Percentiles rank a stretch among this genome's conserved stretches.
Conservation (phyloP, 2,888 invertebrate species). For the Eurois occulta region DNA sequence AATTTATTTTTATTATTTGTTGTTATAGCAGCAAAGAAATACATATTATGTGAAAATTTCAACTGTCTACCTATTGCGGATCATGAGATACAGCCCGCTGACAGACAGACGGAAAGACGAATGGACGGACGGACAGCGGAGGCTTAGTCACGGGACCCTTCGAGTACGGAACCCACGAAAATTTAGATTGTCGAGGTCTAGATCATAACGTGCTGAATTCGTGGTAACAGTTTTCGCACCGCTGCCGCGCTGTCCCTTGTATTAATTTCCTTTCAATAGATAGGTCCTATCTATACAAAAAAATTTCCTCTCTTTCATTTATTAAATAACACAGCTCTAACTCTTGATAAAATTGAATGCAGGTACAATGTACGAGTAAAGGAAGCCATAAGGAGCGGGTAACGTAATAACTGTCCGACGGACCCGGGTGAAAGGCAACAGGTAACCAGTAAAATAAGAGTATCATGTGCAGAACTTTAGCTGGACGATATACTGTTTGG, state of each 20-base stretch:
- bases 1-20: no score
- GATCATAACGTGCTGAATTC: not conserved
- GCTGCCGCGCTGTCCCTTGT: not conserved
- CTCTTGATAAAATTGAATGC: slow-evolving; percentile 43
- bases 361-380: slow-evolving; percentile 42
- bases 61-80: no score
- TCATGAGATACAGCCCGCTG: no score
- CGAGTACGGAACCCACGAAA: no score
- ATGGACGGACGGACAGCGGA: no score
- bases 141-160: no score
- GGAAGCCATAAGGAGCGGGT: slow-evolving; percentile 49
- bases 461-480: slow-evolving; percentile 25
- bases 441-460: slow-evolving; percentile 50
- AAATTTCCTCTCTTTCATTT: not conserved
- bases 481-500: slow-evolving; percentile 18
- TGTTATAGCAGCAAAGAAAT: no score
- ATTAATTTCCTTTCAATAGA: not conserved
- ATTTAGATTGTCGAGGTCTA: not conserved
- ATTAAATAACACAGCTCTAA: not conserved
- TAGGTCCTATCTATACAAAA: not conserved
- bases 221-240: not conserved
- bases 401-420: slow-evolving; percentile 57
- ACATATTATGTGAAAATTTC: no score
- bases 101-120: no score
- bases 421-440: slow-evolving; percentile 52